Percentiles rank a stretch among this genome's conserved stretches.
phyloP scores from a whole-genome alignment of 1,140 invertebrate genomes.

The Pseudoatta argentina region DNA sequence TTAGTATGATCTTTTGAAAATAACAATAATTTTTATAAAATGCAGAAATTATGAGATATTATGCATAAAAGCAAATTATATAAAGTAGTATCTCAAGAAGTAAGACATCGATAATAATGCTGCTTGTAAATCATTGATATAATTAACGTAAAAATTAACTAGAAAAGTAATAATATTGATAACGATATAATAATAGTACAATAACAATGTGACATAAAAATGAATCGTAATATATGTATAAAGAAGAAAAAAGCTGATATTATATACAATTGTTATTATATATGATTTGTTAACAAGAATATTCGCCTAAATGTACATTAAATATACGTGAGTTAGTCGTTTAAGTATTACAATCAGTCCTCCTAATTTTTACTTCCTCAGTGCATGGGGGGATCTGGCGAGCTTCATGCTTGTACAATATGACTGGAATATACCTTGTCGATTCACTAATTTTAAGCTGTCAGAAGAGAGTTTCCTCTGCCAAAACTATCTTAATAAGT shows the following conservation, averaged over 20 bases:
- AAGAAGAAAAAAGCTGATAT: neutral
- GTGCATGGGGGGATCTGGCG: slow-evolving; percentile 45
- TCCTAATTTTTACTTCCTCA: slow-evolving; percentile 77
- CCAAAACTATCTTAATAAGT: slow-evolving; percentile 41
- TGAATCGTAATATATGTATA: neutral
- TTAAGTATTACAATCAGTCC: slow-evolving; percentile 73
- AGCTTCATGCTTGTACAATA: slow-evolving; percentile 58
- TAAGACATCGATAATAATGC: neutral
- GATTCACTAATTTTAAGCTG: slow-evolving; percentile 64
- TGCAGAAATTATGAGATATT: neutral
- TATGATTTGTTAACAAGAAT: slow-evolving; percentile 6
- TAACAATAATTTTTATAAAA: neutral
- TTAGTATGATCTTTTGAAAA: neutral
- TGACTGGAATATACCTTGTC: slow-evolving; percentile 52
- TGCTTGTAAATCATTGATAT: neutral
- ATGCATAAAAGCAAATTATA: neutral
- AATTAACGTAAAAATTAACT: neutral
- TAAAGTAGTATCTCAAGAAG: neutral
- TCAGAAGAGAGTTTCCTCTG: slow-evolving; percentile 24
- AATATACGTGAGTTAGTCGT: slow-evolving; percentile 8
- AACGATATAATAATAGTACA: neutral
- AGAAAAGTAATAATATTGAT: neutral
- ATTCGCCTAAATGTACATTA: neutral
- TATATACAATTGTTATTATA: neutral
- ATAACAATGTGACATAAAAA: neutral